A percentile compares a stretch with the other conserved stretches of the same genome.
Evolutionary conservation across 2,113 vertebrate genomes (phyloP).

Genomic region (Epinephelus cyanopodus): DNA sequence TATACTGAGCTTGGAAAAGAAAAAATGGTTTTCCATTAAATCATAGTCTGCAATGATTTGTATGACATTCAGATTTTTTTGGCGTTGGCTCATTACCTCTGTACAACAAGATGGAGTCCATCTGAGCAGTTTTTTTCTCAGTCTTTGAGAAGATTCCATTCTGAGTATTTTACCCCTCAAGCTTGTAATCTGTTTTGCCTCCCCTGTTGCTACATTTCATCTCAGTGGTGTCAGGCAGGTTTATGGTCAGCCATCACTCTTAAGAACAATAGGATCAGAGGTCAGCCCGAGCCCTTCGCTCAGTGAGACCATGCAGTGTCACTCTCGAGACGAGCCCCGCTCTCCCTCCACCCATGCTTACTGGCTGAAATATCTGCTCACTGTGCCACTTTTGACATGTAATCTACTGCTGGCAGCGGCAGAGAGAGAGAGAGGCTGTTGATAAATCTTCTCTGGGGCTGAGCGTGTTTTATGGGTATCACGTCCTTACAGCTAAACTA

Average conservation of each 20-base stretch:
- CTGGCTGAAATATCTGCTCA: constrained; percentile 79
- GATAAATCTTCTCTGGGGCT: constrained; percentile 66
- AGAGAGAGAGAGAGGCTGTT: constrained; percentile 44
- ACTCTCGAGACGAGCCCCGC: constrained; percentile 36
- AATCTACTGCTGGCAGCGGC: constrained; percentile 72
- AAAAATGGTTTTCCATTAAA: constrained; percentile 32
- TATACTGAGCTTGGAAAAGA: background rate
- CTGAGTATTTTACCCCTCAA: constrained; percentile 48
- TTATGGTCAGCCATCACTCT: constrained; percentile 78
- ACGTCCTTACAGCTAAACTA: constrained; percentile 64
- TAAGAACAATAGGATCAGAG: constrained; percentile 75
- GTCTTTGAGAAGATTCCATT: constrained; percentile 45
- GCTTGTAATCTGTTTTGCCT: constrained; percentile 63
- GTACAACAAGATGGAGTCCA: constrained; percentile 23
- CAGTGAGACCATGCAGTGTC: constrained; percentile 53
- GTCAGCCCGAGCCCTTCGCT: constrained; percentile 55
- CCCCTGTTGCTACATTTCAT: constrained; percentile 69
- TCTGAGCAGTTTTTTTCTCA: constrained; percentile 26
- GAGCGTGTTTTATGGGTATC: constrained; percentile 70
- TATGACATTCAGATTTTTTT: constrained; percentile 15
- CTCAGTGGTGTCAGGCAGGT: constrained; percentile 72
- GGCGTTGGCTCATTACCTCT: constrained; percentile 35
- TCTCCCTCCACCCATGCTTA: constrained; percentile 50
- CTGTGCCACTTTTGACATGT: constrained; percentile 77
- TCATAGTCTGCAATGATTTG: constrained; percentile 50